A percentile compares a stretch with the other conserved stretches of the same genome.
These are phyloP conservation scores for Vidua macroura DNA, from an alignment of 2,113 vertebrate genomes.

Conservation along the genomic window DNA sequence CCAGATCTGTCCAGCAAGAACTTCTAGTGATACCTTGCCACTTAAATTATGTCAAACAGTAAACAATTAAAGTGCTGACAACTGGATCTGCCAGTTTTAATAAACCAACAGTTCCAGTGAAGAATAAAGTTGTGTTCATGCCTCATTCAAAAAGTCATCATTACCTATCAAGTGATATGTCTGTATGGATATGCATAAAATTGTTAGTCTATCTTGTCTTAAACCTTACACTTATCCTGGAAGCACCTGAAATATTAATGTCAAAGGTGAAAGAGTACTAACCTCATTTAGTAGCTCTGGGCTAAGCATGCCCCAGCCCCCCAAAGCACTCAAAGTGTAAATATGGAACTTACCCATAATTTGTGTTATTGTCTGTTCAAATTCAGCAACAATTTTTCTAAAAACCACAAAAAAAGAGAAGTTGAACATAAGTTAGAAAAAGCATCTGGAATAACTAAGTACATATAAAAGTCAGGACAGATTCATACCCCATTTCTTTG, in stretches of 20 bases:
- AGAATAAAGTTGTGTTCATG: neutral
- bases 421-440: neutral
- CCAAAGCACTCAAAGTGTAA: neutral
- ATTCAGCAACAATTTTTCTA: constrained; percentile 87
- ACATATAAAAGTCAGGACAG: neutral
- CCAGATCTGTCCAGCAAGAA: neutral
- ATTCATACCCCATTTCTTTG: constrained; percentile 84
- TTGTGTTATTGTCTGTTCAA: constrained; percentile 79
- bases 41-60: neutral
- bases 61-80: neutral
- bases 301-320: neutral
- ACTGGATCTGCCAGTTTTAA: neutral
- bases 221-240: neutral
- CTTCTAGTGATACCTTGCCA: neutral
- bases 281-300: neutral
- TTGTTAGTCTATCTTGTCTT: neutral
- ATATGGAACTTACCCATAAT: constrained; percentile 78
- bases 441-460: neutral
- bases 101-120: neutral
- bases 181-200: neutral
- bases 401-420: neutral
- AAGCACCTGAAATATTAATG: neutral
- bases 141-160: neutral
- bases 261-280: neutral
- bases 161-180: neutral